Conservation (phyloP, 2,888 invertebrate species). For the Alitta virens region DNA sequence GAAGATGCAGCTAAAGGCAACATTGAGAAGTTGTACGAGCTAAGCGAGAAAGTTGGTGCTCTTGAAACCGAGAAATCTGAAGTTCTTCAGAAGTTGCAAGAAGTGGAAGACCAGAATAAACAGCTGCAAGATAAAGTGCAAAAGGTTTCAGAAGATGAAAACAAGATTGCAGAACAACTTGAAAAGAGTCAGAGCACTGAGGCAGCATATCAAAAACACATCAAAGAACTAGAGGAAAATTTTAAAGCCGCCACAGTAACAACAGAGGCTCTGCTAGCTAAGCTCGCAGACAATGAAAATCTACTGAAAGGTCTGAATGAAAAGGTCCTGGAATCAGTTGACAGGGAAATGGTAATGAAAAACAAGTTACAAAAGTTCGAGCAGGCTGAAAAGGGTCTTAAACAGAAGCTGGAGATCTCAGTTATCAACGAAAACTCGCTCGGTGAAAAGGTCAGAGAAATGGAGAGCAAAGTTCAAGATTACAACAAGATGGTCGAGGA, state of each 20-base stretch:
- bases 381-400: constrained; percentile 31
- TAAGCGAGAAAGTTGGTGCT: constrained; percentile 33
- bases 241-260: constrained; percentile 27
- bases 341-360: constrained; percentile 28
- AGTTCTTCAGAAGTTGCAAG: constrained; percentile 25
- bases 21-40: constrained; percentile 39
- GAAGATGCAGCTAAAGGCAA: constrained; percentile 27
- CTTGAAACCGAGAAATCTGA: constrained; percentile 42
- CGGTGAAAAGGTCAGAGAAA: background rate
- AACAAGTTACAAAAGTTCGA: constrained; percentile 27
- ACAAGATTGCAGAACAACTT: constrained; percentile 34
- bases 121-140: too few species aligned
- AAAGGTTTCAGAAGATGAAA: constrained; percentile 22
- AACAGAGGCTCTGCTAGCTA: constrained; percentile 7
- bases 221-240: constrained; percentile 40
- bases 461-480: constrained; percentile 8
- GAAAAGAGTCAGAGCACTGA: constrained; percentile 37
- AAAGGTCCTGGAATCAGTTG: constrained; percentile 22
- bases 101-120: too few species aligned
- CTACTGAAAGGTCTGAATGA: too few species aligned
- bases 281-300: constrained; percentile 21
- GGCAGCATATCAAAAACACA: constrained; percentile 37
- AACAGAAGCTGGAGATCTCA: constrained; percentile 26
- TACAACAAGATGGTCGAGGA: background rate
- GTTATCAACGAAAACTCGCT: constrained; percentile 2